Base-by-base conservation (phyloP, 2,797 vertebrate genomes). In the Chromobotia macracanthus region DNA sequence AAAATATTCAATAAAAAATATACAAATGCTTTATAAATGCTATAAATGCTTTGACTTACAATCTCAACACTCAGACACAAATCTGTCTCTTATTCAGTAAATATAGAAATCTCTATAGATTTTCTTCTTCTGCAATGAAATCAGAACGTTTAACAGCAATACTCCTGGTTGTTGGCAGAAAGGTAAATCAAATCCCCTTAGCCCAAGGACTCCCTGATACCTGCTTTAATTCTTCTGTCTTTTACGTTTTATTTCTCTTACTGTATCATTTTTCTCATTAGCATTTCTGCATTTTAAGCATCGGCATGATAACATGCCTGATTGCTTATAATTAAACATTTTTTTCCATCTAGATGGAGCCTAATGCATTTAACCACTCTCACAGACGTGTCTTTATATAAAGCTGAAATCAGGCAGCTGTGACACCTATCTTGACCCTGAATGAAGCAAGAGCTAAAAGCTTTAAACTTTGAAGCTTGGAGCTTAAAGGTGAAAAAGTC, bases 151-250 rank as follows among this genome's bases (percentile, higher is more conserved):
- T 84, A 71, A 81, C 46, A 65, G 56, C 65, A 10, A 68, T 55
- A 58, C 61, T 67, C 60, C 53, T 63, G 72, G 53, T 35, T 58
- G 68, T 51, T 53, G 13, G 19, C 23, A 23, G 9, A 75, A 73
- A n/a, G 23, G 72, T 79, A 85, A 89, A 91, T 88, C 79, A 75
- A 86, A 90, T 77, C 75, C 73, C 72, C 79, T 82, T 46, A 72
- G 79, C 69, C 78, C 68, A 80, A 84, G 67, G 76, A 75, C 77
- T 79, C 53, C 2, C 66, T 75, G 82, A 85, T 72, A 67, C 38
- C 7, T 19, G 25, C 28, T 69, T 56, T 6, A 41, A 53, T 74
- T 63, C 44, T 19, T 46, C 65, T 16, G 64, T 65, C 69, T 70
- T 46, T 76, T 60, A 75, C 15, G 15, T 38, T 64, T 23, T 70